Base-by-base conservation (phyloP, 2,888 invertebrate genomes). In the Ophonus ardosiacus region DNA sequence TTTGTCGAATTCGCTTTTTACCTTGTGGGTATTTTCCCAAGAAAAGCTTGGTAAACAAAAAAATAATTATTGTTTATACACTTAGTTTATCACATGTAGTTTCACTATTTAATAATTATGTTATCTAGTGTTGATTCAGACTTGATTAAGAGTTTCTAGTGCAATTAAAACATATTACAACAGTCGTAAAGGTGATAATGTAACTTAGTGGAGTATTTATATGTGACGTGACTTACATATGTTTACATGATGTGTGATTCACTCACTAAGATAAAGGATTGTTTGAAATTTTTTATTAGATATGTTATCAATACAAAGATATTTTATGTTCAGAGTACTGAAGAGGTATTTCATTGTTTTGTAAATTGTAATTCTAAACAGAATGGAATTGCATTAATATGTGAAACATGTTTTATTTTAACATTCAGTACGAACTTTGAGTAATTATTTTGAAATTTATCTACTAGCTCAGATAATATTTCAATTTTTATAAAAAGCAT, bases 1-100 rank as follows among this genome's bases (percentile, higher is more conserved):
- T 74, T 74, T 74, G 18, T 43, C n/a, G 71, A 43, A 74, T 74
- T 74, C 71, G 18, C 71, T 74, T 74, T 74, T 68, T 43, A 5
- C 24, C 43, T 17, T n/a, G n/a, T n/a, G n/a, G 17, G 17, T 24
- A 74, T 74, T 74, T 74, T 63, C 24, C 40, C 17, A 10, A 43
- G 18, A 43, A 18, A 17, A 43, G 51, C n/a, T 40, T 15, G 71
- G 38, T 15, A 7, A 18, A 43, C 43, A 43, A 74, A 74, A 74
- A 74, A 74, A 74, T 15, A 31, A 31, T 68, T 38, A 74, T 43
- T 74, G 51, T 74, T 74, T 74, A 6, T 17, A 43, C 68, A 17
- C 0, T 68, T 24, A 24, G 7, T 74, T 17, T 18, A 74, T 43
- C 71, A 43, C 43, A 40, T 74, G 71, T 74, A 74, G 43, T 74